Conservation (phyloP, 2,113 vertebrate species). For the Sceloporus tristichus region DNA sequence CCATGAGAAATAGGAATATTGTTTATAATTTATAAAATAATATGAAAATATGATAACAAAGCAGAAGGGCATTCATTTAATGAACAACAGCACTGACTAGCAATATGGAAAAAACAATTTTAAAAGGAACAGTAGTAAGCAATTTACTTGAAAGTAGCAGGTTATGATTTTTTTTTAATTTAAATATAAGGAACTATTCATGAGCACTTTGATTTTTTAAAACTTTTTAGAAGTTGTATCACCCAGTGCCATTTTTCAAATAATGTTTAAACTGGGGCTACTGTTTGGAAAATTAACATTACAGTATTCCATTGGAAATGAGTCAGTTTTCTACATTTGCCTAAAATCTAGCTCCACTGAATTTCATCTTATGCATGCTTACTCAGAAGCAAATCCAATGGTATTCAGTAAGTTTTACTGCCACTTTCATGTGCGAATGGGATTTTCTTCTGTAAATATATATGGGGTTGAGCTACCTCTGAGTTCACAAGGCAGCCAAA, state of each 20-base stretch:
- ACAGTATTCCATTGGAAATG: background rate
- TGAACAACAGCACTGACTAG: background rate
- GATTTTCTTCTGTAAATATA: background rate
- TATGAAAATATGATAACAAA: too few relatives aligned
- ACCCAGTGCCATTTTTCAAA: background rate
- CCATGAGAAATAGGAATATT: too few relatives aligned
- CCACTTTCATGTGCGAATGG: too few relatives aligned
- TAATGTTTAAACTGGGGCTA: background rate
- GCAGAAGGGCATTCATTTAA: background rate
- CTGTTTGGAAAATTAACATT: background rate
- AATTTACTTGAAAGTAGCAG: background rate
- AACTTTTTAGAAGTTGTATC: background rate
- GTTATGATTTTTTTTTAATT: too few relatives aligned
- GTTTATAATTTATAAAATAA: too few relatives aligned
- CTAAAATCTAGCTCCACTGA: background rate
- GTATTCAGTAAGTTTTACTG: background rate
- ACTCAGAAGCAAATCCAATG: background rate
- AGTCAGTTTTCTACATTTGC: background rate
- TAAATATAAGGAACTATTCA: too few relatives aligned
- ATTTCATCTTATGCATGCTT: background rate
- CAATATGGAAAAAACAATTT: background rate
- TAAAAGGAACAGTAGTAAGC: background rate
- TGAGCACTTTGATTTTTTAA: background rate
- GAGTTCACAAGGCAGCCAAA: background rate
- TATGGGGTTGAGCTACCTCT: background rate